Evolutionary conservation across 2,113 vertebrate species (phyloP), one percentile per base, ranked within the genome.

Genomic region (Xenopus laevis): DNA sequence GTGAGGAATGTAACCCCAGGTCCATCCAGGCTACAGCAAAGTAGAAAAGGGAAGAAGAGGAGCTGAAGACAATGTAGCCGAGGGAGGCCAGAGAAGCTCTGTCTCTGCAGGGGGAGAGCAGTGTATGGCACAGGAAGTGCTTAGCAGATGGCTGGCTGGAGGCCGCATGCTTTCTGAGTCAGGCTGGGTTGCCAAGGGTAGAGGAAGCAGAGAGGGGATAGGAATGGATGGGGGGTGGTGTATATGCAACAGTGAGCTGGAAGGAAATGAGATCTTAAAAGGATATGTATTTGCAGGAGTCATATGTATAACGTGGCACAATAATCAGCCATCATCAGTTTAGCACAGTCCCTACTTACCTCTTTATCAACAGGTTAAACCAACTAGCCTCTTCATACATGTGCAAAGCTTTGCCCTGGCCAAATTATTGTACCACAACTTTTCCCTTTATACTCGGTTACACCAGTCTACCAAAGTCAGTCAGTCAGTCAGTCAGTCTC

Each of bases 1-100:
- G 93, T 87, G 93, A 93, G 95, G 95, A 96, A 96, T 96, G 85
- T 89, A 47, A 27, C 90, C 92, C 87, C 84, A 87, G 86, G 82
- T 87, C 83, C 86, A 86, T 93, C 91, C 91, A 91, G 91, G 84
- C 85, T 77, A 71, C 63, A 91, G 89, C 87, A 89, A 89, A 92
- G 91, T 92, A 83, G 88, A 92, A 92, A 92, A 86, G 76, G 91
- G 93, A 85, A 85, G 84, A 82, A 53, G 85, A 86, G 77, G 88
- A 90, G 89, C 77, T 81, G 72, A 84, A 80, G 89, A 98, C 95
- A 98, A 97, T 92, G 80, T 88, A 78, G 20, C 75, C 78, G 85
- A 82, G 57, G 78, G 71, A 74, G 72, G 74, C 79, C 81, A 83
- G 89, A 69, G 89, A 80, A 83, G 87, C 85, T 87, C 84, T 87